Conservation (phyloP, 2,888 invertebrate species). For the Polyommatus icarus region DNA sequence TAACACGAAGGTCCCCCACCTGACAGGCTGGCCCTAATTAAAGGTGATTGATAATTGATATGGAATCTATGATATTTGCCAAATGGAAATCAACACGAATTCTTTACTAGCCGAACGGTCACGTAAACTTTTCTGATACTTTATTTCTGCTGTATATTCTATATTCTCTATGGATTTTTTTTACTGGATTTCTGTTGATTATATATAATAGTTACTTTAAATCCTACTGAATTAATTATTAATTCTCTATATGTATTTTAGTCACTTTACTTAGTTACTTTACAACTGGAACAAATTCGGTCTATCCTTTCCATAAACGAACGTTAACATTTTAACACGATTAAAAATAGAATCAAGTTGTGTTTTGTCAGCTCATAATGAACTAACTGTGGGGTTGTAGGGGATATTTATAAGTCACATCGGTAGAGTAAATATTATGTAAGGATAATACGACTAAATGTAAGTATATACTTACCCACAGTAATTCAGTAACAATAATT, state of each 20-base stretch:
- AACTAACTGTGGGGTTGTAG: not conserved
- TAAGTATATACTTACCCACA: not conserved
- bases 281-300: not conserved
- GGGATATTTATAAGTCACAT: not conserved
- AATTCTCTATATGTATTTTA: too few species aligned
- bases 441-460: not conserved
- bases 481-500: not conserved
- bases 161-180: not conserved
- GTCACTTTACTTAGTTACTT: not conserved
- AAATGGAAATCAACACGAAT: not conserved
- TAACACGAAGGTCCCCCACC: conserved; percentile 11
- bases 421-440: not conserved
- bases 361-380: not conserved
- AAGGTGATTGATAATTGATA: not conserved
- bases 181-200: not conserved
- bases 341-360: not conserved
- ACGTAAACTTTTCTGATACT: not conserved
- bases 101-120: not conserved
- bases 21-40: not conserved
- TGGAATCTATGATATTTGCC: not conserved
- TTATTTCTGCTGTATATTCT: not conserved
- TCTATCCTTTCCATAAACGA: not conserved
- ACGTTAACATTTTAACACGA: not conserved
- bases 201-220: not conserved
- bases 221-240: not conserved